Conservation (phyloP, 2,888 invertebrate genomes). For the Beris chalybata region DNA sequence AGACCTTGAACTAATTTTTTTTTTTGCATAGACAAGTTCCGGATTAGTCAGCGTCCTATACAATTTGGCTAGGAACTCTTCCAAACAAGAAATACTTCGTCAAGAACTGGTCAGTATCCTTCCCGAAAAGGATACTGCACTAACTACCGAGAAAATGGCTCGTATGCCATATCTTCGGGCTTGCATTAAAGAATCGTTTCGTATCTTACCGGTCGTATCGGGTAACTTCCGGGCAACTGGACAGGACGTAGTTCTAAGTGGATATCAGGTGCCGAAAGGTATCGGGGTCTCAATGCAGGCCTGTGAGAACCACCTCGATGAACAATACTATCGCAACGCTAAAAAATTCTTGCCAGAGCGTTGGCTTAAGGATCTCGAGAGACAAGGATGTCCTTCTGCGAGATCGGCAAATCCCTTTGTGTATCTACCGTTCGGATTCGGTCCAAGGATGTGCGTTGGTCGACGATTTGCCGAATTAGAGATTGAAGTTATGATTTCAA, state of each 20-base stretch:
- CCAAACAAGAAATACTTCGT: constrained; percentile 65
- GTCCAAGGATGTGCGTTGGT: constrained; percentile 69
- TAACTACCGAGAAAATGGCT: constrained; percentile 56
- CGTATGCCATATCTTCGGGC: constrained; percentile 68
- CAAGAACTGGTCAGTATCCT: constrained; percentile 60
- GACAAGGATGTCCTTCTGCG: background rate
- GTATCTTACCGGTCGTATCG: constrained; percentile 64
- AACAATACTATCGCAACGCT: constrained; percentile 65
- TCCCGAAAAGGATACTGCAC: constrained; percentile 51
- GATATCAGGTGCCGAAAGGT: constrained; percentile 65
- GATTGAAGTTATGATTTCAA: constrained; percentile 60
- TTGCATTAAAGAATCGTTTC: constrained; percentile 72
- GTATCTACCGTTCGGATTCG: constrained; percentile 69
- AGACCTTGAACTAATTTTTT: constrained; percentile 5
- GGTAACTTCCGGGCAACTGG: constrained; percentile 61
- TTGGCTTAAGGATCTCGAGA: constrained; percentile 6
- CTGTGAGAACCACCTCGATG: constrained; percentile 65
- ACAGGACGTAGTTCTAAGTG: constrained; percentile 64
- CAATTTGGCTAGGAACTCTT: constrained; percentile 64
- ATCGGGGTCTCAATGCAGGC: constrained; percentile 74
- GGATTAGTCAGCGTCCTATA: constrained; percentile 62
- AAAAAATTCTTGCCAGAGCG: constrained; percentile 72
- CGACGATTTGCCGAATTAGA: constrained; percentile 71
- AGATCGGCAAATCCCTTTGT: constrained; percentile 45
- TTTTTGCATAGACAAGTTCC: constrained; percentile 49